Percentiles rank a stretch among this genome's conserved stretches.
Conservation (phyloP, 53 echinoderm and acorn worm genomes). For the Mesocentrotus franciscanus region DNA sequence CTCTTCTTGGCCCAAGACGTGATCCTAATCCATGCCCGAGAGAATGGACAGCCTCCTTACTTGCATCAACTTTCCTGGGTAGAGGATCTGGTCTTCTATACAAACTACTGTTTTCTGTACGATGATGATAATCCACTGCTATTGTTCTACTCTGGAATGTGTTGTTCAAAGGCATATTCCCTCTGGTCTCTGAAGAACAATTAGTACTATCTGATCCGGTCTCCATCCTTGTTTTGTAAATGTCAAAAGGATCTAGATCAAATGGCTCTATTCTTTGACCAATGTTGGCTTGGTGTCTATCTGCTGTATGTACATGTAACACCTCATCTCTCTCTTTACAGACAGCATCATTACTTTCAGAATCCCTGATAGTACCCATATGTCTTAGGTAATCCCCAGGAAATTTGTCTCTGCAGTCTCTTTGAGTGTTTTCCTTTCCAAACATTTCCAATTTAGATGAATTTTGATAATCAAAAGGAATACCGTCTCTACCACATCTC, state of each 20-base stretch:
- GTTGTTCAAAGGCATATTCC: neutral
- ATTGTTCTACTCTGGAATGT: neutral
- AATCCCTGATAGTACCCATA: neutral
- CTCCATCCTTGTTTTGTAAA: too few relatives aligned
- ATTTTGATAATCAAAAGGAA: neutral
- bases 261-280: too few relatives aligned
- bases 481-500: neutral
- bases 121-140: neutral
- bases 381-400: neutral
- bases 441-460: neutral
- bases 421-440: neutral
- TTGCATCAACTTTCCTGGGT: neutral
- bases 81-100: neutral
- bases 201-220: neutral
- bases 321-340: neutral
- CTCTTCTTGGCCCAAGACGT: conserved; percentile 3
- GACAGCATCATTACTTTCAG: neutral
- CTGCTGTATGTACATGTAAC: neutral
- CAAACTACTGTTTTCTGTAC: neutral
- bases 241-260: too few relatives aligned
- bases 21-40: neutral
- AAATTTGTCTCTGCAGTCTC: neutral
- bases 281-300: too few relatives aligned
- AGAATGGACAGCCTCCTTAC: neutral
- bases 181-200: neutral